Percentiles rank a stretch among this genome's conserved stretches.
phyloP scores from a whole-genome alignment of 2,797 vertebrate species.

The Coluber constrictor region DNA sequence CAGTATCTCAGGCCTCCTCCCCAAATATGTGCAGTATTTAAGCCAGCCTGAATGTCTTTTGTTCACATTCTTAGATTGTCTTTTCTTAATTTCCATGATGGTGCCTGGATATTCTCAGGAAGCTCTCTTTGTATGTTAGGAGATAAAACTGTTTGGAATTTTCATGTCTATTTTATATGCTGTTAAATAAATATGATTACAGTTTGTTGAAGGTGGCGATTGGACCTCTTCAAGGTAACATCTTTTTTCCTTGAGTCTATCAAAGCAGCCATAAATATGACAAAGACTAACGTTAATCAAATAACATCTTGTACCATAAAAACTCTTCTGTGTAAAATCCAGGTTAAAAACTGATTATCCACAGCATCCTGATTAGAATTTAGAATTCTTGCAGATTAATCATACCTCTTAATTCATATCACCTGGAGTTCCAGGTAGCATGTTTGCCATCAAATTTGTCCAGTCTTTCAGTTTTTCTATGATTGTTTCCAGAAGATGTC shows the following conservation, averaged over 20 bases:
- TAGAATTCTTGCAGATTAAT: not conserved
- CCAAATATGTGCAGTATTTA: constrained; percentile 15
- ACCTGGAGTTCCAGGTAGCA: constrained; percentile 24
- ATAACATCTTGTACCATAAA: not conserved
- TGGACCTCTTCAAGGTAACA: constrained; percentile 28
- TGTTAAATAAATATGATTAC: not conserved
- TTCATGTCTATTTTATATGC: not conserved
- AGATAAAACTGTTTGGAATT: not conserved
- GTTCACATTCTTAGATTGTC: constrained; percentile 22
- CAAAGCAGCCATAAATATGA: not conserved
- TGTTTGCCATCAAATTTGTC: not conserved
- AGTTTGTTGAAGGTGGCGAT: not conserved
- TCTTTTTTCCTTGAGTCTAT: not conserved
- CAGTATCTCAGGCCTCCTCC: not conserved
- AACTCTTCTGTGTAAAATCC: not conserved
- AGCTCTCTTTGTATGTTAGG: not conserved
- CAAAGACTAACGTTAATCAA: not conserved
- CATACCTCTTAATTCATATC: constrained; percentile 6
- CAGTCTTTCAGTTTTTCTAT: constrained; percentile 8
- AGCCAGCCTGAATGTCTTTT: not conserved
- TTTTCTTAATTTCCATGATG: constrained; percentile 15
- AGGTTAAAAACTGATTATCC: not conserved
- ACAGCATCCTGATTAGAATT: not conserved
- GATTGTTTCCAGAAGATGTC: constrained; percentile 17
- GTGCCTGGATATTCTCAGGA: constrained; percentile 5